Percentiles rank a stretch among this genome's conserved stretches.
Conservation (phyloP, 2,113 vertebrate genomes). For the Bubalus kerabau region DNA sequence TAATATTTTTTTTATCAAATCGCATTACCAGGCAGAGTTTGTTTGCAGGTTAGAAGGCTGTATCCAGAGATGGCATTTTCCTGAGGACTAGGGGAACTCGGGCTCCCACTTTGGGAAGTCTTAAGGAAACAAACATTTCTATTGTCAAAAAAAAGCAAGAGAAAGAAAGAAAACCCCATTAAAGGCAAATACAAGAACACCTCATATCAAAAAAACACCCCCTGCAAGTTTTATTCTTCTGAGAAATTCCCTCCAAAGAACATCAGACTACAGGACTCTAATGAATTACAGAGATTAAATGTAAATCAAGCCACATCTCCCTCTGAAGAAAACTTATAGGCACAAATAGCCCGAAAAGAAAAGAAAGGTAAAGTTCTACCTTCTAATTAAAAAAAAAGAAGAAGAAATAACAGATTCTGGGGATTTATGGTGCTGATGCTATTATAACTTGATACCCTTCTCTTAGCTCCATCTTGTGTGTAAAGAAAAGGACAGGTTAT, state of each 20-base stretch:
- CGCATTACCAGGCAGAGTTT: conserved; percentile 76
- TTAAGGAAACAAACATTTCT: conserved; percentile 83
- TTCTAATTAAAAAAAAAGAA: background rate
- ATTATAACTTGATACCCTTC: background rate
- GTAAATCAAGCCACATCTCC: background rate
- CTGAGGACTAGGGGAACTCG: conserved; percentile 48
- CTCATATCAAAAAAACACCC: background rate
- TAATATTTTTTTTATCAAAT: background rate
- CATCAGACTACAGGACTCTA: background rate
- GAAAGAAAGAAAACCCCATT: conserved; percentile 43
- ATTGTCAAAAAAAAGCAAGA: background rate
- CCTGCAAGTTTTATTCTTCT: background rate
- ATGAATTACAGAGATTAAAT: background rate
- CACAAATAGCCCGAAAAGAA: background rate
- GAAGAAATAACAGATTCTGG: background rate
- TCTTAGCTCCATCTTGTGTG: background rate
- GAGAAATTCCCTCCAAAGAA: conserved; percentile 16
- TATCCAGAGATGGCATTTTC: conserved; percentile 78
- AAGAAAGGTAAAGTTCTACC: background rate
- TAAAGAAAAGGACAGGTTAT: background rate
- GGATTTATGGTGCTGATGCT: background rate
- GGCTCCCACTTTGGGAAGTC: conserved; percentile 77
- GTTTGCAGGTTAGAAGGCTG: conserved; percentile 79
- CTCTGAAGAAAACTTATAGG: background rate
- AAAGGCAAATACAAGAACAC: background rate